Evolutionary conservation across 2,888 invertebrate genomes (phyloP), one percentile per base, ranked within the genome.

Genomic region (Drosophila phalerata): DNA sequence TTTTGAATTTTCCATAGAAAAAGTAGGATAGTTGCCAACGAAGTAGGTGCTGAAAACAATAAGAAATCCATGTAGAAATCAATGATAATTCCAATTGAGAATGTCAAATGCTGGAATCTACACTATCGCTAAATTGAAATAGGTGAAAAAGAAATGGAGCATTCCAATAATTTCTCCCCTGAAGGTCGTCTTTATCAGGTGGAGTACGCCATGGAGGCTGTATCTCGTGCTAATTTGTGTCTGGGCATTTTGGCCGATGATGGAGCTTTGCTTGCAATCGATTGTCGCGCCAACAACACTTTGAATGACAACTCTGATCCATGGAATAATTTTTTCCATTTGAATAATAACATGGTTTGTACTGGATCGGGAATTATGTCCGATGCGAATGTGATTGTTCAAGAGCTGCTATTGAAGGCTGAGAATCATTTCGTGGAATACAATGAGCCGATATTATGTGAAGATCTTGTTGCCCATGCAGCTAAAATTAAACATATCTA

Each of bases 301-400:
- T 13, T 43, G n/a, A n/a, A 13, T 22, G 22, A 43, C 43, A 43
- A 22, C 43, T 8, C 43, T 2, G 43, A 43, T 43, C 43, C 22
- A 13, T 22, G 43, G 43, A 13, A 13, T 22, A 13, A 3, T 5
- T 43, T 22, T 3, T 22, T 22, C 0, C 22, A 43, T 8, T 1
- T 43, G 5, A 22, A 13, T 13, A 11, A 43, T 6, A 6, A 43
- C 5, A 22, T 43, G 9, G 6, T 22, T 22, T 43, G 43, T 13
- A 19, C 8, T 6, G 43, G 22, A 6, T 22, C 43, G 43, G 43
- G 43, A 3, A 43, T 43, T 43, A 22, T 22, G 43, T 43, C 43
- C 43, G 43, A 43, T 43, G 43, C 43, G 43, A 43, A 43, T 22
- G 43, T 22, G 43, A 22, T 43, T 13, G 6, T 22, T 22, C 11